Conservation (phyloP, 2,113 vertebrate genomes). For the Osmerus mordax region DNA sequence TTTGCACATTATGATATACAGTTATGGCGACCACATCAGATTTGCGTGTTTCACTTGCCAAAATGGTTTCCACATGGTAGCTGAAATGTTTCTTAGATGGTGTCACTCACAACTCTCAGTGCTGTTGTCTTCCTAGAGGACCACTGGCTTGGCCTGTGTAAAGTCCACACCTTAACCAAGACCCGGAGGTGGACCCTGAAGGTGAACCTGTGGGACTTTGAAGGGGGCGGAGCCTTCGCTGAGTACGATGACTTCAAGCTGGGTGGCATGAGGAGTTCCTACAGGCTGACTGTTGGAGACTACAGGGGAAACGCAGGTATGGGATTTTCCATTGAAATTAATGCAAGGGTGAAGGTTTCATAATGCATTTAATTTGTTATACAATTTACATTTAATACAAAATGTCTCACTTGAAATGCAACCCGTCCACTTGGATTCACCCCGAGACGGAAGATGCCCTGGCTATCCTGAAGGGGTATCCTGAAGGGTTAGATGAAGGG, state of each 20-base stretch:
- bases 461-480: no score
- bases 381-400: background rate
- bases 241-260: constrained; percentile 59
- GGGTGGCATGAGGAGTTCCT: constrained; percentile 36
- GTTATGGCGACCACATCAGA: background rate
- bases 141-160: constrained; percentile 67
- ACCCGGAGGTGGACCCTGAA: constrained; percentile 40
- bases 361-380: background rate
- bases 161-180: constrained; percentile 50
- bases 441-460: no score
- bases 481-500: no score
- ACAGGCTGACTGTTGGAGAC: constrained; percentile 54
- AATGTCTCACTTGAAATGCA: background rate
- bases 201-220: constrained; percentile 66
- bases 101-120: background rate
- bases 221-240: constrained; percentile 44
- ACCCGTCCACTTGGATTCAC: no score
- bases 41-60: background rate
- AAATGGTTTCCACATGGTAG: no score
- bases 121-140: constrained; percentile 48
- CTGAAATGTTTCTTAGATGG: no score
- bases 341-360: background rate
- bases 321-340: background rate
- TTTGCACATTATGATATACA: background rate
- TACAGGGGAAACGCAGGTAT: constrained; percentile 67